Evolutionary conservation across 2,888 invertebrate genomes (phyloP), one percentile per base, ranked within the genome.

Genomic region (Aquatica leii): DNA sequence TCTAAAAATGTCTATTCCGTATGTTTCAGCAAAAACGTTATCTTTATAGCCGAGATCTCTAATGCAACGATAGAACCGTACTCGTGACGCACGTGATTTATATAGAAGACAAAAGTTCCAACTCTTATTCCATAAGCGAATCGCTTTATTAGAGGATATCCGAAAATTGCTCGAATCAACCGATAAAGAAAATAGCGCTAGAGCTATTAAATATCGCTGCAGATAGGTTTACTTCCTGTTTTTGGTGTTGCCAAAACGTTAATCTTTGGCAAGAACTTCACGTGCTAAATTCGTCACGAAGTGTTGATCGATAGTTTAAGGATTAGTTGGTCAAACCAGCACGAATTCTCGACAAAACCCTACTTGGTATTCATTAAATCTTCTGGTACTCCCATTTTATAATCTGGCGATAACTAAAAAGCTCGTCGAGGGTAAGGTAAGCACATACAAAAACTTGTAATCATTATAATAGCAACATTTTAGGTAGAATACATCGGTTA

Each of bases 61-160:
- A 46, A 18, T 46, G 15, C 46, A 17, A 11, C 18, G 46, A 43
- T 43, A 43, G 17, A 12, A 43, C 17, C 8, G 65, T 60, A 69
- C 58, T 69, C 64, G 58, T 58, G 66, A 69, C 62, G 60, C 53
- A 64, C 68, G 69, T 72, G 71, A 72, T 72, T 73, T 73, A 73
- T 73, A 68, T 59, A 49, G 62, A 68, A 65, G 68, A 70, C 69
- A 71, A 71, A 69, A 69, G 67, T 71, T 65, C 59, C 59, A 62
- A 61, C 59, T 70, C 63, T 65, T 67, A 66, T 66, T 66, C 68
- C 66, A 69, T 70, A 66, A 70, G 61, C 59, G 67, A 65, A 69
- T 59, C 60, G 73, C 68, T 71, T 72, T 71, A 73, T 71, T 71
- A 69, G 62, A 66, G 67, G 69, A 69, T 70, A 71, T 70, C 71